Base-by-base conservation (phyloP, 2,888 invertebrate genomes). In the Agrilus biguttatus region DNA sequence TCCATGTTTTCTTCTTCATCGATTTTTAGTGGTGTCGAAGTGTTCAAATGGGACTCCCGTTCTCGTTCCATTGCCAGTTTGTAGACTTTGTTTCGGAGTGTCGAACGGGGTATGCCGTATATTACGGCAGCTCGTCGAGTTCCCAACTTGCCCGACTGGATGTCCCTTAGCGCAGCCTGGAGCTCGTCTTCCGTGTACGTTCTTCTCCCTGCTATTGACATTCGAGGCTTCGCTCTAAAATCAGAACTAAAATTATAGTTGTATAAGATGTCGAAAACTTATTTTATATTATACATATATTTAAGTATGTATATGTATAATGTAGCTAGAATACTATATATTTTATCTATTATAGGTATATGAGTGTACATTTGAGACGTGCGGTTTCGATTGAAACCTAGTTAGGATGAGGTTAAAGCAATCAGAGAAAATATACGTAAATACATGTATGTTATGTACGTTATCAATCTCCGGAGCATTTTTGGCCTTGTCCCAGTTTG, bases 161-260 rank as follows among this genome's bases (percentile, higher is more conserved):
- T 92, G 67, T 95, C 96, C 46, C 86, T 77, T 45, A 97, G 77
- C n/a, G 96, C 96, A 33, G 84, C 83, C 59, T 87, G 85, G 36
- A 97, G 77, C 66, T 96, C 95, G 56, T 91, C 90, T 55, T 95
- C 92, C n/a, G 91, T 91, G 73, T 97, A 97, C 42, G 84, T 80
- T 51, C 87, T 77, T 51, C 90, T 75, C 43, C 78, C 75, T 48
- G 69, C 71, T 56, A 77, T 74, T 54, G 72, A 70, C 69, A 75
- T 73, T 60, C 77, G 73, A 58, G 80, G 77, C 64, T 80, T 80
- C 57, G 78, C 75, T 68, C 83, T 81, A 71, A 66, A 71, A 68
- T 65, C 64, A 65, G 61, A 65, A 66, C 63, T 63, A 58, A 61
- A 62, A 63, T 64, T 70, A 68, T 62, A 58, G 51, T 42, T 46